A percentile compares a stretch with the other conserved stretches of the same genome.
Evolutionary conservation across 2,113 vertebrate species (phyloP).

Genomic region (Limnothrissa miodon): DNA sequence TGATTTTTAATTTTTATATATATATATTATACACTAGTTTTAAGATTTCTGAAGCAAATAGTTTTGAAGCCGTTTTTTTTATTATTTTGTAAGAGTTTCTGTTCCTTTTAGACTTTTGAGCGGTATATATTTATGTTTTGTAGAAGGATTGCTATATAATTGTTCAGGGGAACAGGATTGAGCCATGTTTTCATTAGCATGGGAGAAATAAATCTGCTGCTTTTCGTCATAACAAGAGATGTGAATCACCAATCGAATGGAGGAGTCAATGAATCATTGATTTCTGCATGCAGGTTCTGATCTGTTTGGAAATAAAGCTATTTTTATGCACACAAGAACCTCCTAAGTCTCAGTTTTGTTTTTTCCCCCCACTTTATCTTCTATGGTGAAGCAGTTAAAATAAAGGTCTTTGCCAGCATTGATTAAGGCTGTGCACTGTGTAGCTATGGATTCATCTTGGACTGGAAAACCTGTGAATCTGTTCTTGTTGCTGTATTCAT

Average conservation of each 20-base stretch:
- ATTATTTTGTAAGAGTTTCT: conserved; percentile 68
- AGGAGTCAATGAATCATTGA: conserved; percentile 71
- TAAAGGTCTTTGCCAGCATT: neutral
- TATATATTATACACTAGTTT: conserved; percentile 72
- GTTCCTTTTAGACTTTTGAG: conserved; percentile 66
- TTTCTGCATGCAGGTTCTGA: conserved; percentile 66
- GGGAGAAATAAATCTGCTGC: conserved; percentile 68
- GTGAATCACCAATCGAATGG: conserved; percentile 63
- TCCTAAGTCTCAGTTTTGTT: neutral
- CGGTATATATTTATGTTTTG: conserved; percentile 68
- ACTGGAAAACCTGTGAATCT: too few relatives aligned
- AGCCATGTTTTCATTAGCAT: conserved; percentile 50
- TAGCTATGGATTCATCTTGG: neutral
- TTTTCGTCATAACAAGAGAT: conserved; percentile 66
- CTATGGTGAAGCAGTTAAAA: too few relatives aligned
- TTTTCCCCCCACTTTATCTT: too few relatives aligned
- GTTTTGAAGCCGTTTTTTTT: conserved; percentile 61
- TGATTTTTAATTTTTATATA: conserved; percentile 52
- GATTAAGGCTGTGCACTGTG: neutral
- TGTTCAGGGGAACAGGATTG: conserved; percentile 56
- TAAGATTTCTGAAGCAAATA: conserved; percentile 64
- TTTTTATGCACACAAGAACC: conserved; percentile 70
- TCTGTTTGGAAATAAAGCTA: conserved; percentile 75
- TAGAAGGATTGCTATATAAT: conserved; percentile 68
- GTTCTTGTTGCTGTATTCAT: too few relatives aligned